Evolutionary conservation across 2,113 vertebrate species (phyloP).

Genomic region (Cottus gobio): DNA sequence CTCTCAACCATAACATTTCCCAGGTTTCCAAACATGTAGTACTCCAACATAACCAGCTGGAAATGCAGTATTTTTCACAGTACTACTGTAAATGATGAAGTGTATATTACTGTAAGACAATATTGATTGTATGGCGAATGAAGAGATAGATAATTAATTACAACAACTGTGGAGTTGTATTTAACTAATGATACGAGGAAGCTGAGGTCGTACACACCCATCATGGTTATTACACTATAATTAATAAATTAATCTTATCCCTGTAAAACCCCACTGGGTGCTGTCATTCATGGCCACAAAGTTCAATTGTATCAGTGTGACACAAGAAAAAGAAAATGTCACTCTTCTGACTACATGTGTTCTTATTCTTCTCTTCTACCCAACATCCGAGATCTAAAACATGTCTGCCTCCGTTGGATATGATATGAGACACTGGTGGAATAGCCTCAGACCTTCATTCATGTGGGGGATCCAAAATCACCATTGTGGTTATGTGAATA

Average conservation of each 20-base stretch:
- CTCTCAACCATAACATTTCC: not conserved
- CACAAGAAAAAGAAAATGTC: not conserved
- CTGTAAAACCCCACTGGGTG: not conserved
- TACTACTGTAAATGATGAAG: not conserved
- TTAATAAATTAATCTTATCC: not conserved
- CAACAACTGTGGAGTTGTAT: not conserved
- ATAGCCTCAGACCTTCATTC: slow-evolving; percentile 24
- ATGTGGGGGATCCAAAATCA: slow-evolving; percentile 33
- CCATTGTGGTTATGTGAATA: slow-evolving; percentile 58
- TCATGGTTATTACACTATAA: not conserved
- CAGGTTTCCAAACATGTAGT: not conserved
- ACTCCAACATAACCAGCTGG: not conserved
- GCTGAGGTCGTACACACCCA: not conserved
- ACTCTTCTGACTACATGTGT: not conserved
- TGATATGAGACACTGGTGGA: slow-evolving; percentile 10
- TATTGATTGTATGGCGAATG: not conserved
- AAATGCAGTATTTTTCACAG: not conserved
- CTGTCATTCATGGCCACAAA: not conserved
- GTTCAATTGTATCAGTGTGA: not conserved
- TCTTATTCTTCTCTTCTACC: not conserved
- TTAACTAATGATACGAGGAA: too few species aligned
- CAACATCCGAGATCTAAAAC: slow-evolving; percentile 12
- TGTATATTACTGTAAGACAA: not conserved
- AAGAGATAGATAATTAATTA: not conserved
- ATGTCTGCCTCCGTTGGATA: slow-evolving; percentile 5